Evolutionary conservation across 2,113 vertebrate species (phyloP), one percentile per base, ranked within the genome.

Genomic region (Petromus typicus): DNA sequence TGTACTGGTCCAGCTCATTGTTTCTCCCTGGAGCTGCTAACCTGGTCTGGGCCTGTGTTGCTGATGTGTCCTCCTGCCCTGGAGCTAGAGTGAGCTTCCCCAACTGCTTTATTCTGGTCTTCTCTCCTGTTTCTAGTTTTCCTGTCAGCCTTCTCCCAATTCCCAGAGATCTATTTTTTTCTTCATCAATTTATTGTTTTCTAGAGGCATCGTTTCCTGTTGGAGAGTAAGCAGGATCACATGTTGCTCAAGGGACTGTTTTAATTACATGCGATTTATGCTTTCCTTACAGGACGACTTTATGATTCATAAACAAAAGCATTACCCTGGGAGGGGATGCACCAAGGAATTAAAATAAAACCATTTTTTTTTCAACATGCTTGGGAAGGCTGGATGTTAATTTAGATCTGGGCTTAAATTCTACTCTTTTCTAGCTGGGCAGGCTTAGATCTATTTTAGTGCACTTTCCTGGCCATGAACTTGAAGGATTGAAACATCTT

Each of bases 351-450:
- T 37, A 87, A 40, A 4, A 78, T 37, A 25, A 82, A 92, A 59
- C 12, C 2, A 12, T 56, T 67, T 64, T 51, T 64, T 51, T 92
- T 67, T 76, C 63, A 78, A 45, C 16, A 3, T 23, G 13, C 56
- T 51, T 94, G 66, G 40, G 90, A 83, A 66, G 51, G 11, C n/a
- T 94, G 32, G 85, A 75, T 66, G 88, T 63, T 59, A 69, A 59
- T 71, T 79, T 20, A 48, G 64, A 90, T 17, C 10, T 66, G 30
- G 37, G 27, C 16, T 85, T 88, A 13, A 56, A 7, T 73, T 79
- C 73, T 83, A 54, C 69, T 45, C 20, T 64, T 81, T 67, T 11
- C 59, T 45, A 90, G 37, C 30, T 22, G 34, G 45, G 37, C 25
- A n/a, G 34, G 59, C 37, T 85, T 63, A 69, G 80, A 78, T 51